Base-by-base conservation (phyloP, 2,888 invertebrate species). In the Heterodera filipjevi region DNA sequence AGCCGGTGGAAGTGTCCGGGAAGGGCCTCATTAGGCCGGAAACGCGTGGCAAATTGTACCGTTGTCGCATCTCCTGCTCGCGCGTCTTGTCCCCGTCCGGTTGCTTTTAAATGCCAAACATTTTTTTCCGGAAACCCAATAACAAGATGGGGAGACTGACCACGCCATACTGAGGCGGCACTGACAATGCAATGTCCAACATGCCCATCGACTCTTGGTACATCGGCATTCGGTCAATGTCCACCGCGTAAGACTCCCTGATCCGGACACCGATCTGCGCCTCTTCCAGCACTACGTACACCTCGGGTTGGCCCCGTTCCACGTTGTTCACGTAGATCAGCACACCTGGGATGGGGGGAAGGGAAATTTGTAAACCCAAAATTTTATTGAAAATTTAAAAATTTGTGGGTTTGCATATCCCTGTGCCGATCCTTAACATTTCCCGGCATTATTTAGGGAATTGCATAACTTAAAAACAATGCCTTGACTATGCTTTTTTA, bases 301-400 rank as follows among this genome's bases (percentile, higher is more conserved):
- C 85, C 81, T 89, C 89, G 19, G 89, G 85, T 74, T 88, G 87
- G 59, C 89, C 89, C 64, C 89, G 80, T 46, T 85, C 84, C 16
- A 89, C 89, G 77, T 89, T 87, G 84, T 89, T 88, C 33, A 89
- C 86, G 77, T 89, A 89, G 79, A 89, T 82, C 49, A 88, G 81
- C 35, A 89, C 86, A 30, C 89, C 88, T 81, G 78, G 71, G 19
- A 32, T 2, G 30, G 35, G n/a, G 33, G 53, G 72, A 8, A 27
- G 27, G 71, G 30, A n/a, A 78, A 79, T 44, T 16, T n/a, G n/a
- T n/a, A 33, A 32, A 30, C 8, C 22, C n/a, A n/a, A n/a, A n/a
- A n/a, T n/a, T n/a, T n/a, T n/a, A n/a, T n/a, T n/a, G n/a, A n/a
- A n/a, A n/a, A n/a, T n/a, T n/a, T n/a, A n/a, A n/a, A n/a, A n/a